Percentiles rank a stretch among this genome's conserved stretches.
phyloP scores from a whole-genome alignment of 1,140 invertebrate species.

The Chrysopa pallens region DNA sequence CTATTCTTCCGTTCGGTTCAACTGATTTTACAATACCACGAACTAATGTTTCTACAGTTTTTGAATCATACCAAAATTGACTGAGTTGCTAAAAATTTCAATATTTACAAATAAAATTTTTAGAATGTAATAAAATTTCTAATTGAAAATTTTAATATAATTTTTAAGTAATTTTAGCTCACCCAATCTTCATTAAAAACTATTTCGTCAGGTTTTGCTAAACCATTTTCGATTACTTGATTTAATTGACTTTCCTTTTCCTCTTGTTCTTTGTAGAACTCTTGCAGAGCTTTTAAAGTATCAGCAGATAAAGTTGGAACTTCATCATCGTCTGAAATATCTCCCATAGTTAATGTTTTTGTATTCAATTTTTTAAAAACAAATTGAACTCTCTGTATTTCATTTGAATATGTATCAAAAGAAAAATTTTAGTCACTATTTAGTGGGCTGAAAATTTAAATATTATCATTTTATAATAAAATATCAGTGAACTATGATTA shows the following conservation, averaged over 20 bases:
- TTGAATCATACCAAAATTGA: conserved; percentile 88
- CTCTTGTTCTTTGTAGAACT: conserved; percentile 62
- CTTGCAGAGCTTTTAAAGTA: conserved; percentile 57
- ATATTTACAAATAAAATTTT: conserved; percentile 3
- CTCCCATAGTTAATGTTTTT: neutral
- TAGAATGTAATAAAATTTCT: conserved; percentile 1
- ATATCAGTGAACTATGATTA: no score
- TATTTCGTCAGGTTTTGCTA: conserved; percentile 26
- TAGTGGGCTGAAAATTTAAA: no score
- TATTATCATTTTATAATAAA: no score
- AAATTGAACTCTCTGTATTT: no score
- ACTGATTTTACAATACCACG: conserved; percentile 36
- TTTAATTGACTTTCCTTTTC: conserved; percentile 28
- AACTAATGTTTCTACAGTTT: conserved; percentile 49
- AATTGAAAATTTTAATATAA: neutral
- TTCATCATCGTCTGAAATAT: conserved; percentile 29
- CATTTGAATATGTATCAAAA: no score
- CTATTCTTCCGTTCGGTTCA: conserved; percentile 44
- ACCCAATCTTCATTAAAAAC: conserved; percentile 75
- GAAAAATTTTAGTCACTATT: no score
- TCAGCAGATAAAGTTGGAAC: conserved; percentile 44
- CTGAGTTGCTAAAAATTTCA: conserved; percentile 65
- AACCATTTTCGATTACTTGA: conserved; percentile 23
- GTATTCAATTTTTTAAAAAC: no score
- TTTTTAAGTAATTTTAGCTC: conserved; percentile 10